Conservation (phyloP, 2,888 invertebrate genomes). For the Andrena praecox region DNA sequence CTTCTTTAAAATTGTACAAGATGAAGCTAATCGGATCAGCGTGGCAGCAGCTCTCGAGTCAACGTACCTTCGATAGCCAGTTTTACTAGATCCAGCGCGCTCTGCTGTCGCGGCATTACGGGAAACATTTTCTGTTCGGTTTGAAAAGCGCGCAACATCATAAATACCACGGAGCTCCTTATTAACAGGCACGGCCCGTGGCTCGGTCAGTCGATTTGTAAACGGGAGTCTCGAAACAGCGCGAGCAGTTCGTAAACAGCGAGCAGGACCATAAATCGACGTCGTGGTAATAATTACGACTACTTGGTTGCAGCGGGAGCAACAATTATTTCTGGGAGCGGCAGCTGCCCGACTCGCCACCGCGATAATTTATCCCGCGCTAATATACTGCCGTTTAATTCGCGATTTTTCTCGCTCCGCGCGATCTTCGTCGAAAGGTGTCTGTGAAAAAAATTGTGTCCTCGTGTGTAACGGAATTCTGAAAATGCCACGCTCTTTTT, state of each 20-base stretch:
- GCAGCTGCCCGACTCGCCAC: conserved; percentile 31
- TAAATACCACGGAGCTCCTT: not conserved
- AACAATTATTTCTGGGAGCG: conserved; percentile 54
- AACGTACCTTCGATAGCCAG: not conserved
- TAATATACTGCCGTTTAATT: conserved; percentile 45
- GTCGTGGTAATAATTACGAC: conserved; percentile 54
- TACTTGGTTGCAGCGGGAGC: conserved; percentile 41
- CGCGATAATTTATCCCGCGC: conserved; percentile 44
- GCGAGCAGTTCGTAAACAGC: conserved; percentile 21
- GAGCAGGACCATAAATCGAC: conserved; percentile 40
- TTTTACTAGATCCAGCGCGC: not conserved
- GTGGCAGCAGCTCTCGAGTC: not conserved
- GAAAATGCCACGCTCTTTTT: no score
- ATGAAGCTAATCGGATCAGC: not conserved
- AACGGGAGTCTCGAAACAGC: not conserved
- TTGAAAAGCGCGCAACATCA: not conserved
- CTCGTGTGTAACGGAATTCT: not conserved
- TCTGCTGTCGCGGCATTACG: not conserved
- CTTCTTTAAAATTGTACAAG: not conserved
- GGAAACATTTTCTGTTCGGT: not conserved
- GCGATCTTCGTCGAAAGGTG: not conserved
- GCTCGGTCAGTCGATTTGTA: conserved; percentile 9
- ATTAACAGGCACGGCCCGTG: not conserved
- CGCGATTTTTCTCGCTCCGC: not conserved
- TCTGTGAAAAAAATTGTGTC: not conserved